phyloP scores from a whole-genome alignment of 53 echinoderm and acorn worm genomes.

The Stichopus horrens region DNA sequence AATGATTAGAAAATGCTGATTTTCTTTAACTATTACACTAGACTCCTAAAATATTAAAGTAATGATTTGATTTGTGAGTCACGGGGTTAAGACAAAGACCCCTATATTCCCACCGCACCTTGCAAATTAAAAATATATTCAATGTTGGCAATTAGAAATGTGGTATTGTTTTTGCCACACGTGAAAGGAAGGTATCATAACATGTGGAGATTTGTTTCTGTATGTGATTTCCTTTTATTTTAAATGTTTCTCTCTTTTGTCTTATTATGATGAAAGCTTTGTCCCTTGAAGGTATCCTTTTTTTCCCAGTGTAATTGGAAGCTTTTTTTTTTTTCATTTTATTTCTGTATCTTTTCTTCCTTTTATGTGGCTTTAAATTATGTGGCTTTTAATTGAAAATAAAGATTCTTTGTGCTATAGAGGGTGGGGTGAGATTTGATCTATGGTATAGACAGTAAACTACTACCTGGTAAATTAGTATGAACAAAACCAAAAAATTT shows the following conservation, averaged over 20 bases:
- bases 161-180: too few relatives aligned
- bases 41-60: too few relatives aligned
- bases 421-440: background rate
- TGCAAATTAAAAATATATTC: too few relatives aligned
- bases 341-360: background rate
- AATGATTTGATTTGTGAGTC: too few relatives aligned
- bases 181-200: too few relatives aligned
- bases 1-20: too few relatives aligned
- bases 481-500: too few relatives aligned
- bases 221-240: background rate
- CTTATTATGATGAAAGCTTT: background rate
- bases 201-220: background rate
- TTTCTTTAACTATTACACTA: too few relatives aligned
- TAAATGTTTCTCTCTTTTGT: background rate
- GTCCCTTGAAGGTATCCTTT: background rate
- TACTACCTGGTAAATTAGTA: too few relatives aligned
- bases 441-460: background rate
- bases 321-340: background rate
- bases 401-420: background rate
- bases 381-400: background rate
- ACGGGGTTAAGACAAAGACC: too few relatives aligned
- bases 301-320: background rate
- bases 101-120: too few relatives aligned
- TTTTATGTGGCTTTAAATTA: background rate
- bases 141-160: too few relatives aligned